Evolutionary conservation across 1,140 invertebrate species (phyloP).

Genomic region (Asbolus verrucosus): DNA sequence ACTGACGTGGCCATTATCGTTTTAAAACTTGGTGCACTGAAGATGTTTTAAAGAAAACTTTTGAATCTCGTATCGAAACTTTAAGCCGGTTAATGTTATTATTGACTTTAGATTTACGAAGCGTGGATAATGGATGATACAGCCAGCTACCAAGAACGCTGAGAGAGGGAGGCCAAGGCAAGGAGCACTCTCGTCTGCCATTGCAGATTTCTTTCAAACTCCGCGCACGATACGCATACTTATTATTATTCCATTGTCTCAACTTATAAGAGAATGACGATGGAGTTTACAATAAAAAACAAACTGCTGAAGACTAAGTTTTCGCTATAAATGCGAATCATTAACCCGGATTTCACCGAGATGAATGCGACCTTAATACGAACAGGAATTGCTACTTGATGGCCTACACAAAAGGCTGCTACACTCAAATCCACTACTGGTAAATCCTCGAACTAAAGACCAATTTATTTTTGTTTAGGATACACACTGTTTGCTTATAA

Average conservation of each 20-base stretch:
- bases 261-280: conserved; percentile 37
- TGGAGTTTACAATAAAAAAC: conserved; percentile 38
- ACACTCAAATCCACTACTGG: conserved; percentile 1
- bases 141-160: neutral
- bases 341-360: conserved; percentile 25
- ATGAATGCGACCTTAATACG: conserved; percentile 32
- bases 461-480: conserved; percentile 18
- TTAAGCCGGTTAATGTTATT: conserved; percentile 59
- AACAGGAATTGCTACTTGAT: conserved; percentile 17
- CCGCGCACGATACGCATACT: conserved; percentile 43
- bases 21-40: conserved; percentile 34
- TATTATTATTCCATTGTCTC: conserved; percentile 44
- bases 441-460: conserved; percentile 18
- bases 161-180: conserved; percentile 1
- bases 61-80: conserved; percentile 56
- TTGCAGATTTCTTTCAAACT: conserved; percentile 43
- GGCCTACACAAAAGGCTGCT: conserved; percentile 14
- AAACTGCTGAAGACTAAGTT: conserved; percentile 21
- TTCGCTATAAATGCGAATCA: conserved; percentile 32
- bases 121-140: conserved; percentile 59
- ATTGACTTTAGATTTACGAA: conserved; percentile 59
- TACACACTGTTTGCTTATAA: neutral
- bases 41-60: conserved; percentile 50
- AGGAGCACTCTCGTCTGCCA: conserved; percentile 24
- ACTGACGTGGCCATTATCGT: conserved; percentile 37